A percentile compares a stretch with the other conserved stretches of the same genome.
phyloP scores from a whole-genome alignment of 2,113 vertebrate species.

The Gobiocypris rarus region DNA sequence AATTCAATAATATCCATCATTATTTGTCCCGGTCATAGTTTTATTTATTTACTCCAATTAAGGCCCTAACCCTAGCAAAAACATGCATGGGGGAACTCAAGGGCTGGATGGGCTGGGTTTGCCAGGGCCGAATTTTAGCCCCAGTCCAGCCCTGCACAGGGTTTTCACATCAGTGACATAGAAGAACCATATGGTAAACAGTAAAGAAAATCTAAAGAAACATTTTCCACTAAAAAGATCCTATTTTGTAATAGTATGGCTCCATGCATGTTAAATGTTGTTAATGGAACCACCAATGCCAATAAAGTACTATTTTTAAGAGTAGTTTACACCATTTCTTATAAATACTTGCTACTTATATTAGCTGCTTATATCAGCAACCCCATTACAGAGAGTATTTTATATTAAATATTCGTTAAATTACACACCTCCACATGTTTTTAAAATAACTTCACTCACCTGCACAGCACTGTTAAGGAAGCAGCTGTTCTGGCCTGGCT shows the following conservation, averaged over 20 bases:
- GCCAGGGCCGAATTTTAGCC: too few species aligned
- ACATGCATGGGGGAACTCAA: too few species aligned
- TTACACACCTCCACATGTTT: neutral
- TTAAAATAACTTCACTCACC: constrained; percentile 74
- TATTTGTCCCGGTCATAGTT: too few species aligned
- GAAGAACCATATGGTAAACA: neutral
- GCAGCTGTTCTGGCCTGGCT: constrained; percentile 97
- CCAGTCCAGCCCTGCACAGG: too few species aligned
- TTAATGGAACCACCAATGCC: neutral
- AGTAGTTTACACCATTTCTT: neutral
- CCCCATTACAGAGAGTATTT: neutral
- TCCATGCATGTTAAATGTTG: neutral
- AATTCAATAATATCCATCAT: too few species aligned
- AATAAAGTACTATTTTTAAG: neutral
- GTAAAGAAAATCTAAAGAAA: neutral
- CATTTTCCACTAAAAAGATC: neutral
- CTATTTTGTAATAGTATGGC: neutral
- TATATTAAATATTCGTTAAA: neutral
- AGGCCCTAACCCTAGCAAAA: too few species aligned
- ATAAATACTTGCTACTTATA: neutral
- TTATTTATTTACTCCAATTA: too few species aligned
- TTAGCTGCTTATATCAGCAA: neutral
- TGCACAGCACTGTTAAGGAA: constrained; percentile 99
- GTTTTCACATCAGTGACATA: neutral
- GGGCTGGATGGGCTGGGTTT: too few species aligned